phyloP scores from a whole-genome alignment of 2,888 invertebrate species.

The Apodemia hepburni region DNA sequence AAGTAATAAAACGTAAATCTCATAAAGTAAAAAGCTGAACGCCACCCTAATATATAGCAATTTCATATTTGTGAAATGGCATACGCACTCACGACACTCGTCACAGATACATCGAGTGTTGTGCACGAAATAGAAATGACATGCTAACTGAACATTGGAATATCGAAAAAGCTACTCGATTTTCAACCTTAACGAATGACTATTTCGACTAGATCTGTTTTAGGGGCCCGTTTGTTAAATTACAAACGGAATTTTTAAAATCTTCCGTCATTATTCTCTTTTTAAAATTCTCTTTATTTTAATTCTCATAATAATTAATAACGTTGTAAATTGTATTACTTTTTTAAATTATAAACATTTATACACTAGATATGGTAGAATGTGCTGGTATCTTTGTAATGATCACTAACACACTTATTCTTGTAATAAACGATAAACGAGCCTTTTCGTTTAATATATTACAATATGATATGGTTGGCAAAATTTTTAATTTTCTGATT shows the following conservation, averaged over 20 bases:
- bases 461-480: too few relatives aligned
- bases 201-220: conserved; percentile 26
- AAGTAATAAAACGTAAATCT: conserved; percentile 41
- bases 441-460: too few relatives aligned
- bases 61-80: conserved; percentile 75
- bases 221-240: neutral
- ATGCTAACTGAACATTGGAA: conserved; percentile 44
- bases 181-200: conserved; percentile 27
- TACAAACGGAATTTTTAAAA: neutral
- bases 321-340: too few relatives aligned
- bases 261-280: too few relatives aligned
- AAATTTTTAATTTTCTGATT: too few relatives aligned
- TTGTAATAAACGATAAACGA: too few relatives aligned
- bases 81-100: conserved; percentile 55
- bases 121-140: conserved; percentile 75
- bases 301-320: too few relatives aligned
- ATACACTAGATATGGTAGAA: too few relatives aligned
- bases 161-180: conserved; percentile 21
- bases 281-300: too few relatives aligned
- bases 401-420: too few relatives aligned
- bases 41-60: conserved; percentile 63
- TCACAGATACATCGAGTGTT: conserved; percentile 75
- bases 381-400: too few relatives aligned
- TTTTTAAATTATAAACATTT: too few relatives aligned
- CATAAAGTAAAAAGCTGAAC: conserved; percentile 55